Evolutionary conservation across 2,113 vertebrate species (phyloP).

Genomic region (Tetrax tetrax): DNA sequence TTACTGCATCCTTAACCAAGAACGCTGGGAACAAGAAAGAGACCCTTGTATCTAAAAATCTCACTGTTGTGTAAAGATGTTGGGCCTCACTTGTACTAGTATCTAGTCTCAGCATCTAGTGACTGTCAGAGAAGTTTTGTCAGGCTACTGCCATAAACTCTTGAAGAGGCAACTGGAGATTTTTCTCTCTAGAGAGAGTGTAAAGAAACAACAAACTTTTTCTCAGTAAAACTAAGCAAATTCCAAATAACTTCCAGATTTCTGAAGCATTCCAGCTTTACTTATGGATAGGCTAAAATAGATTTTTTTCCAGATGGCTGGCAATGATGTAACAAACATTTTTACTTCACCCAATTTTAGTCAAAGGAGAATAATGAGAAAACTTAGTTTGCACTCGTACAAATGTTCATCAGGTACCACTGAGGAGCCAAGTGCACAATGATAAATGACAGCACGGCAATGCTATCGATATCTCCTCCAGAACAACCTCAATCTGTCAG

Average conservation of each 20-base stretch:
- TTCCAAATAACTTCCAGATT: neutral
- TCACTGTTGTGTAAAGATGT: neutral
- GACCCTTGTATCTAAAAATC: neutral
- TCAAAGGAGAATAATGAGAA: neutral
- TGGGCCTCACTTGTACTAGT: neutral
- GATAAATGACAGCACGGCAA: neutral
- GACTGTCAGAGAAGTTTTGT: neutral
- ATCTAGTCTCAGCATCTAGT: neutral
- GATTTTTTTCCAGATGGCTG: constrained; percentile 44
- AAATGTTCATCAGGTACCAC: neutral
- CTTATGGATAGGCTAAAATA: neutral
- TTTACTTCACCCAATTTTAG: neutral
- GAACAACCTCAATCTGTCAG: constrained; percentile 50
- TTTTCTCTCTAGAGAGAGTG: neutral
- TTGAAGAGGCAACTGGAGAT: neutral
- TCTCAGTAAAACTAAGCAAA: neutral
- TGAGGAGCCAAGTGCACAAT: neutral
- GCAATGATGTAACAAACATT: neutral
- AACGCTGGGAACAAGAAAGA: neutral
- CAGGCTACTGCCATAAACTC: neutral
- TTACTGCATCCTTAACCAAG: neutral
- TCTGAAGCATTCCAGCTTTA: neutral
- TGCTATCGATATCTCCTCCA: neutral
- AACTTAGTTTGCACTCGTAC: neutral
- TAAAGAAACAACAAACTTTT: neutral